Percentiles rank a stretch among this genome's conserved stretches.
Conservation (phyloP, 2,113 vertebrate genomes). For the Xiphorhynchus elegans region DNA sequence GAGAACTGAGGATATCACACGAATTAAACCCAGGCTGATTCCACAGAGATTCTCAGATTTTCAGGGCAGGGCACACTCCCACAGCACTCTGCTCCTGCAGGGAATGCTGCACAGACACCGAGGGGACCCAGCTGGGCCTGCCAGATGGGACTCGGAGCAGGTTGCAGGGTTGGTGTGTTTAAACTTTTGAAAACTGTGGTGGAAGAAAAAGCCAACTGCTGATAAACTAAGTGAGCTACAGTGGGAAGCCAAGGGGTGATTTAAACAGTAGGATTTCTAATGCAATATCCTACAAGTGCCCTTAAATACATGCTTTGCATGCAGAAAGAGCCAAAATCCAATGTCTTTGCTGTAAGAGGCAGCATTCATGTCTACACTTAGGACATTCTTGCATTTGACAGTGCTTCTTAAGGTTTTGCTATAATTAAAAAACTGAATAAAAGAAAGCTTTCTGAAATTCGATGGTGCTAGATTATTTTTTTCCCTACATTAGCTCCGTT, state of each 20-base stretch:
- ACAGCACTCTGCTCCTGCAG: background rate
- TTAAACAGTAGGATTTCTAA: background rate
- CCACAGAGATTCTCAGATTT: background rate
- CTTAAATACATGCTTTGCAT: background rate
- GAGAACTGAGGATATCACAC: background rate
- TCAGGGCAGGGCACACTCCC: fast-evolving
- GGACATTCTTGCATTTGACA: background rate
- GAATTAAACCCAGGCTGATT: background rate
- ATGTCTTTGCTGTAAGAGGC: background rate
- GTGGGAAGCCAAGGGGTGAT: background rate
- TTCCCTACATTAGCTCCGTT: background rate
- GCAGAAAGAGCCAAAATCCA: background rate
- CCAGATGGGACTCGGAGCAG: fast-evolving
- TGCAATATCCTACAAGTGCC: background rate
- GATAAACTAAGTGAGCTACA: background rate
- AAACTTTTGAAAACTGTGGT: background rate
- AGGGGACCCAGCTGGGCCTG: fast-evolving
- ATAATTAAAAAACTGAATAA: background rate
- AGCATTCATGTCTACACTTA: background rate
- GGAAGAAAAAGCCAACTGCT: background rate
- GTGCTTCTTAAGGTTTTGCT: background rate
- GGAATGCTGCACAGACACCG: fast-evolving
- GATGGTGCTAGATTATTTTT: background rate
- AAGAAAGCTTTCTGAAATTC: background rate
- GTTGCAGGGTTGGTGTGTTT: fast-evolving